Evolutionary conservation across 2,797 vertebrate species (phyloP), one percentile per base, ranked within the genome.

Genomic region (Pelodytes ibericus): DNA sequence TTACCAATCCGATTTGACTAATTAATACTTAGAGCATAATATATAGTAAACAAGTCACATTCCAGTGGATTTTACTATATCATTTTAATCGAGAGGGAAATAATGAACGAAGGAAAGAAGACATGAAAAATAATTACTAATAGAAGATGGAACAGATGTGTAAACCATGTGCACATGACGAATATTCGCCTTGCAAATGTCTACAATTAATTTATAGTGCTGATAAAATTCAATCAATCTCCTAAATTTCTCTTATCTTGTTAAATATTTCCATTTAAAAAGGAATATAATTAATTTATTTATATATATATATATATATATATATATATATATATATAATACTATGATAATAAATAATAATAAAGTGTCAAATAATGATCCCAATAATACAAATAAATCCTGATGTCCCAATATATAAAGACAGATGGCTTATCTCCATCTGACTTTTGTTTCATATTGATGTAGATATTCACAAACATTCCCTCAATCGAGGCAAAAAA

Each of bases 21-120:
- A 30, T 60, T 30, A 30, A 60, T 60, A 60, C 18, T 30, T n/a
- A n/a, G 11, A 60, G 27, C 58, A 60, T 16, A 60, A 30, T 60
- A 30, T 20, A 18, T 60, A 15, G 27, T 30, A 25, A 53, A 20
- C 22, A 60, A 60, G 15, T 31, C 27, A n/a, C 26, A 30, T 60
- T 60, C 22, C 10, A 58, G 8, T 26, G 10, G 56, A 58, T 56
- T 22, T 30, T 53, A 20, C n/a, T 20, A 22, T 22, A 22, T 53
- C 49, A 31, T 30, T 60, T 31, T 1, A 60, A 30, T 60, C 15
- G 4, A 60, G 15, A 3, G 26, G 20, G 9, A 58, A 58, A 3
- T 58, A 27, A 58, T 58, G 56, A 58, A 58, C 11, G 5, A 58
- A 26, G 26, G 18, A 27, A 11, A 25, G 1, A 58, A 58, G 27